phyloP scores from a whole-genome alignment of 1,140 invertebrate genomes.

The Ladona fulva region DNA sequence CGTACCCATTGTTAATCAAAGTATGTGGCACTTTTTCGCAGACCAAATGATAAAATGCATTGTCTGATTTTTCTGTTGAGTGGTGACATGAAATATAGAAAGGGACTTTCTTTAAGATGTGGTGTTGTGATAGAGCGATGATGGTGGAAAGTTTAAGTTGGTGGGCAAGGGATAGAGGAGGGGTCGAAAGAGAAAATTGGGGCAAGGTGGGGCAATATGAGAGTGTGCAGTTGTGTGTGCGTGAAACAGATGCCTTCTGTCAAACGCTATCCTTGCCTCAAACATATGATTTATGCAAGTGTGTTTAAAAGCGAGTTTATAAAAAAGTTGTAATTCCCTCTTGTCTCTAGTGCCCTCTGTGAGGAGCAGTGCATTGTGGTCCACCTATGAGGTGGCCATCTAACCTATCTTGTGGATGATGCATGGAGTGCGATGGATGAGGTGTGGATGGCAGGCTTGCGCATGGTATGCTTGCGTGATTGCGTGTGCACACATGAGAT shows the following conservation, averaged over 20 bases:
- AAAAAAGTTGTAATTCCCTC: slow-evolving; percentile 6
- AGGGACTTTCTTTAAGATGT: not conserved
- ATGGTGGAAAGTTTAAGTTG: not conserved
- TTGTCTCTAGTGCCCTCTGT: slow-evolving; percentile 20
- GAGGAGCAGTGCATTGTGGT: slow-evolving; percentile 17
- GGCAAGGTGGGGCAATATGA: not conserved
- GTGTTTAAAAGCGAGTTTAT: not conserved
- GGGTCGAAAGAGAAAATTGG: not conserved
- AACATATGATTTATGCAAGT: not conserved
- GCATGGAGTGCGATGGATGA: not conserved
- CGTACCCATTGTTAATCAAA: not conserved
- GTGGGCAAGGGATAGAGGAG: not conserved
- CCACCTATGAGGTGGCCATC: not conserved
- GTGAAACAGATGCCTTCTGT: not conserved
- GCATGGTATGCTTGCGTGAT: not conserved
- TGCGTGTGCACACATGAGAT: not conserved
- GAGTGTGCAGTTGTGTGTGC: not conserved
- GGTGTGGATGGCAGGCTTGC: not conserved
- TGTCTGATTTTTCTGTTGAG: not conserved
- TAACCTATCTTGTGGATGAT: not conserved
- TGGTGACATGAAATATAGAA: not conserved
- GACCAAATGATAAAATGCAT: not conserved
- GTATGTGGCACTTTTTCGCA: not conserved
- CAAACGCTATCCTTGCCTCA: not conserved
- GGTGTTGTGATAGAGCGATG: not conserved